Conservation (phyloP, 2,113 vertebrate species). For the Smithornis capensis region DNA sequence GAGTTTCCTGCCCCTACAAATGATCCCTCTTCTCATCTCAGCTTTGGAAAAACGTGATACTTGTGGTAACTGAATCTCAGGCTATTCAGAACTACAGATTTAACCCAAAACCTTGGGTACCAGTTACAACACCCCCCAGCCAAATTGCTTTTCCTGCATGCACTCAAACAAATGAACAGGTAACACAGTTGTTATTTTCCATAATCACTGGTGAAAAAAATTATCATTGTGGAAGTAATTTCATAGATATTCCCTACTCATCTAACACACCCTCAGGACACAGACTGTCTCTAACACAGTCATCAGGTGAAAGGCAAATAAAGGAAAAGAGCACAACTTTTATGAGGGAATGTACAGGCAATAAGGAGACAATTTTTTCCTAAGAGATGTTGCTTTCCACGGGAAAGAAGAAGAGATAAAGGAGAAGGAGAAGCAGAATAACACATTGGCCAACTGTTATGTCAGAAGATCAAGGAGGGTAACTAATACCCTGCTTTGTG, state of each 20-base stretch:
- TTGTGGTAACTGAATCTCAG: not conserved
- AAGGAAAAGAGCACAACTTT: not conserved
- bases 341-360: not conserved
- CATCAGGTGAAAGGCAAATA: not conserved
- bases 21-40: not conserved
- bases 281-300: not conserved
- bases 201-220: not conserved
- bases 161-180: not conserved
- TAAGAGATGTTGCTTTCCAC: not conserved
- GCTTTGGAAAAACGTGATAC: not conserved
- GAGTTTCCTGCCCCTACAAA: not conserved
- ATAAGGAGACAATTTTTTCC: not conserved
- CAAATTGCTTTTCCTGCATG: not conserved
- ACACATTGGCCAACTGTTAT: not conserved
- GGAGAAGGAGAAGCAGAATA: not conserved
- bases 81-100: not conserved
- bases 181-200: not conserved
- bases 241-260: not conserved
- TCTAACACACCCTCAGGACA: not conserved
- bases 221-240: not conserved
- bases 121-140: not conserved
- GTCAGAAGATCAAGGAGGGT: not conserved
- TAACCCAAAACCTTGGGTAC: not conserved
- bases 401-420: not conserved
- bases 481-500: not conserved